Base-by-base conservation (phyloP, 2,888 invertebrate species). In the Dryomyza anilis region DNA sequence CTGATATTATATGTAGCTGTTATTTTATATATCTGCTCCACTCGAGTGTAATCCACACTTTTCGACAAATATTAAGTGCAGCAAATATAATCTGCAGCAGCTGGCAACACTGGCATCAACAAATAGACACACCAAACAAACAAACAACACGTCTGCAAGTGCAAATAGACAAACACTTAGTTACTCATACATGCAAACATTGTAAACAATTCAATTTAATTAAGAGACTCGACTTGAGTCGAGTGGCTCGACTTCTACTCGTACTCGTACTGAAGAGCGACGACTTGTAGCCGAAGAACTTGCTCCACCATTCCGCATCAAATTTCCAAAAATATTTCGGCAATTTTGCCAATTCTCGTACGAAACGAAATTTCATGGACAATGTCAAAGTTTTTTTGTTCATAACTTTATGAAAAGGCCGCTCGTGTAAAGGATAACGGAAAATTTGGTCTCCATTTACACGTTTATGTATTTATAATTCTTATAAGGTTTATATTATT, bases 151-250 rank as follows among this genome's bases (percentile, higher is more conserved):
- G 7, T 19, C 8, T 23, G 48, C 30, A 57, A 12, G 39, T 27
- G 4, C 27, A 43, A 12, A 39, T 25, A 43, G 23, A 57, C 27
- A 23, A 27, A 43, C 59, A 48, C 14, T 8, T 29, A 8, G 12
- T 19, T 19, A 48, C 46, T 19, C 16, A 48, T 14, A 2, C 33
- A 33, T 30, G 46, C 21, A 21, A 58, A 46, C 46, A 36, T 58
- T 66, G 63, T 59, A 48, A 48, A 59, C 64, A 67, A 63, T 64
- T 61, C 64, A 57, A 60, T 67, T 64, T 64, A 64, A 64, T 67
- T 67, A 67, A 61, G 60, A 64, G 52, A 12, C 53, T 25, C 33
- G 43, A 39, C 21, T 57, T 39, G 14, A 10, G 25, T 25, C 27
- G 50, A 21, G 12, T 50, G 6, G 21, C 55, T 19, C 55, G 12